A percentile compares a stretch with the other conserved stretches of the same genome.
Conservation (phyloP, 2,797 vertebrate species). For the Malacoctenus gilli region DNA sequence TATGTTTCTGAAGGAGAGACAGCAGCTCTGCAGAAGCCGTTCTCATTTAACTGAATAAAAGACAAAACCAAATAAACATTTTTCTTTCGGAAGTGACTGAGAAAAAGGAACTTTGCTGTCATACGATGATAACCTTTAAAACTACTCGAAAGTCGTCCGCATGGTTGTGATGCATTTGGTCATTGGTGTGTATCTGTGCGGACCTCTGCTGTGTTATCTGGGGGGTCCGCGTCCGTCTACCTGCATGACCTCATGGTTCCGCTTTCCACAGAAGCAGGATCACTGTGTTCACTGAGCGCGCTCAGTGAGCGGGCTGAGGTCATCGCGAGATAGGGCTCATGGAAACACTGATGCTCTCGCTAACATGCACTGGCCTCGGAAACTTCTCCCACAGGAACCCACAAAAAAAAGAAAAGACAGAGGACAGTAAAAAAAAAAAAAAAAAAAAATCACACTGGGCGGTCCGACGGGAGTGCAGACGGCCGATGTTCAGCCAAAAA, state of each 20-base stretch:
- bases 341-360: conserved; percentile 81
- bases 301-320: conserved; percentile 75
- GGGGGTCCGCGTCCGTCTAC: conserved; percentile 60
- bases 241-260: conserved; percentile 77
- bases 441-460: conserved; percentile 73
- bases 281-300: no score
- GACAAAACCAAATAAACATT: no score
- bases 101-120: no score
- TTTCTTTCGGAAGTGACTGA: no score
- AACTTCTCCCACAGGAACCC: conserved; percentile 68
- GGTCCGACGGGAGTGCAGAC: conserved; percentile 54
- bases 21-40: no score
- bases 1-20: no score
- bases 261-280: conserved; percentile 46
- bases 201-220: conserved; percentile 40
- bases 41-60: no score
- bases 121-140: no score
- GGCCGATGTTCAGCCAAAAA: conserved; percentile 46
- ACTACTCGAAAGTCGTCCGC: no score
- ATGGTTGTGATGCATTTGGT: neutral
- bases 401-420: conserved; percentile 73
- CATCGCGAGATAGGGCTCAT: conserved; percentile 78
- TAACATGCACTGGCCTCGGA: conserved; percentile 70
- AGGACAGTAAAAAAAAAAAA: conserved; percentile 76
- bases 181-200: neutral